phyloP scores from a whole-genome alignment of 2,113 vertebrate species.

The Upupa epops region DNA sequence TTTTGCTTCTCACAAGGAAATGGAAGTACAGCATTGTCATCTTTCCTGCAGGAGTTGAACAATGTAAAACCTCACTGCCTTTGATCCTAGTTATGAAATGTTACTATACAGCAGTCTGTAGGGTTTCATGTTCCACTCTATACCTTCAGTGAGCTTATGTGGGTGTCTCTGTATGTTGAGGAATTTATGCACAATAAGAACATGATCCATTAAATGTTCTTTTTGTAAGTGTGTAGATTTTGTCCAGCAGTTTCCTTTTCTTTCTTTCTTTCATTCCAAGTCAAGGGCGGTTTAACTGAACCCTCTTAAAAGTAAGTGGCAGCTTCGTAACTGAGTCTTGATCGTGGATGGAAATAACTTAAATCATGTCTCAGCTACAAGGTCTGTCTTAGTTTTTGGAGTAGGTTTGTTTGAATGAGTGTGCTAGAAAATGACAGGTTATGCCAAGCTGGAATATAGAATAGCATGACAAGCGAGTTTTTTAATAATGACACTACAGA shows the following conservation, averaged over 20 bases:
- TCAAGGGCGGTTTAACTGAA: neutral
- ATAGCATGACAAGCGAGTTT: neutral
- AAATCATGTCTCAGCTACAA: neutral
- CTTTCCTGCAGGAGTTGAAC: neutral
- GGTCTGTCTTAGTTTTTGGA: neutral
- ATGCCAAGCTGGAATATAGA: neutral
- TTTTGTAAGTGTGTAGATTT: neutral
- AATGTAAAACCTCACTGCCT: neutral
- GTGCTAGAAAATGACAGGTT: neutral
- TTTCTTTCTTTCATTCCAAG: neutral
- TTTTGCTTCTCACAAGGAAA: neutral
- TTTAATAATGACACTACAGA: neutral
- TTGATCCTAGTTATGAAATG: neutral
- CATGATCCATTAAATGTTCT: neutral
- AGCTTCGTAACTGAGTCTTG: neutral
- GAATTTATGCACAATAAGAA: neutral
- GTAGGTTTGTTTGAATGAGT: neutral
- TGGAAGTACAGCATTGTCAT: neutral
- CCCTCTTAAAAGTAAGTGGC: neutral
- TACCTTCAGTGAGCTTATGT: neutral
- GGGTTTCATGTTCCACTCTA: neutral
- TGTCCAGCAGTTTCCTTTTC: neutral
- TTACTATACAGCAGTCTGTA: neutral
- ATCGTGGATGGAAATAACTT: neutral
- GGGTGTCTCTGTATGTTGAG: neutral